Conservation (phyloP, 2,888 invertebrate genomes). For the Idaea aversata region DNA sequence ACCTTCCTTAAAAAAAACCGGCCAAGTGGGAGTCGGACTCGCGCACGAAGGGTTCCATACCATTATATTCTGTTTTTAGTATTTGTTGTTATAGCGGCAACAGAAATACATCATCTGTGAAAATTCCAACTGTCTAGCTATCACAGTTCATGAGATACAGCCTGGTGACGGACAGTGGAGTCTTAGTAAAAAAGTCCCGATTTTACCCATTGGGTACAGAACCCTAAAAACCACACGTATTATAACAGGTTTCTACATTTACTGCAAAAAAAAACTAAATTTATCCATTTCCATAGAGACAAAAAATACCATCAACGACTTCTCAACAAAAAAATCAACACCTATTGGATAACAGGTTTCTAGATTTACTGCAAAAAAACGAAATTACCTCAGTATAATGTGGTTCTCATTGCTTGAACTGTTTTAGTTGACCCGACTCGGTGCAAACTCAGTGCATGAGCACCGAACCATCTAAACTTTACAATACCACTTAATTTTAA, state of each 20-base stretch:
- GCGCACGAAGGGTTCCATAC: too few species aligned
- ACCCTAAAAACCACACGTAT: too few species aligned
- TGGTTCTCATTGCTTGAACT: conserved; percentile 7
- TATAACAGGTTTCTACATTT: not conserved
- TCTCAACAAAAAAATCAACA: not conserved
- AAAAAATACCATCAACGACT: not conserved
- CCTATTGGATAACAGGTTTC: not conserved
- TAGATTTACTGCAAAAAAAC: not conserved
- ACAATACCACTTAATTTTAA: not conserved
- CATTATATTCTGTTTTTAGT: too few species aligned
- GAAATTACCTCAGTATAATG: not conserved
- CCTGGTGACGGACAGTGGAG: too few species aligned
- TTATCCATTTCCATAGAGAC: not conserved
- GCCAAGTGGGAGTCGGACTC: too few species aligned
- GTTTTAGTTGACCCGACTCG: conserved; percentile 25
- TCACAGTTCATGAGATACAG: too few species aligned
- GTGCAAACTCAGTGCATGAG: conserved; percentile 55
- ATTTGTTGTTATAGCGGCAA: too few species aligned
- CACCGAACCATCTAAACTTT: not conserved
- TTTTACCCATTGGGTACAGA: too few species aligned
- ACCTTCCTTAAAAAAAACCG: too few species aligned
- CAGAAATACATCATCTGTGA: too few species aligned
- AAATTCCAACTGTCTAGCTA: too few species aligned
- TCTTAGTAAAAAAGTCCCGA: too few species aligned
- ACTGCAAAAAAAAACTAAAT: not conserved